Conservation (phyloP, 1,140 invertebrate species). For the Episyrphus balteatus region DNA sequence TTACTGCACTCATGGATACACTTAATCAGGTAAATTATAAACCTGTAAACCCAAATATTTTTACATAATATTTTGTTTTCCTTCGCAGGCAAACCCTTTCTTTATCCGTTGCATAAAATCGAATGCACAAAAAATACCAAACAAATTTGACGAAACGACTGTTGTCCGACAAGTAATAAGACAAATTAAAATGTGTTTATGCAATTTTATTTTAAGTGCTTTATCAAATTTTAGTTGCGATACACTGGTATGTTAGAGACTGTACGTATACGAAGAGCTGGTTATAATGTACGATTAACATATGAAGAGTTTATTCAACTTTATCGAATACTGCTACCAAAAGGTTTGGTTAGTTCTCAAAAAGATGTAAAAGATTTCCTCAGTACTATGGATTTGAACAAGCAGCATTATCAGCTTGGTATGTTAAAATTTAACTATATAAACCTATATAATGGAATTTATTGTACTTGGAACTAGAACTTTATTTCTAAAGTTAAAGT, state of each 20-base stretch:
- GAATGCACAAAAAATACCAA: conserved; percentile 82
- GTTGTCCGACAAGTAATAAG: conserved; percentile 64
- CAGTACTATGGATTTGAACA: conserved; percentile 64
- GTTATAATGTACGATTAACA: conserved; percentile 85
- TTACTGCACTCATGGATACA: conserved; percentile 86
- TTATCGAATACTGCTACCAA: conserved; percentile 80
- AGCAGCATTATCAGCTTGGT: conserved; percentile 86
- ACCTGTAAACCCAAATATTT: background rate
- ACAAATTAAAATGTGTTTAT: background rate
- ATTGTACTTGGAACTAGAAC: too few relatives aligned
- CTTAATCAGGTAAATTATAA: conserved; percentile 53
- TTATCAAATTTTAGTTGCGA: conserved; percentile 40
- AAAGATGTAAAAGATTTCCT: conserved; percentile 71
- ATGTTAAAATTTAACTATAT: conserved; percentile 19
- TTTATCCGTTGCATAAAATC: conserved; percentile 97
- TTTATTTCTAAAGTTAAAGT: too few relatives aligned
- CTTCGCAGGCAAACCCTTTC: conserved; percentile 70
- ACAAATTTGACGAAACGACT: conserved; percentile 86
- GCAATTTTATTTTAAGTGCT: background rate
- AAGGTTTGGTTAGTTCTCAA: conserved; percentile 70
- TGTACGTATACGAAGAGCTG: conserved; percentile 86
- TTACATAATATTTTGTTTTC: background rate
- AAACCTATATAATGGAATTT: too few relatives aligned
- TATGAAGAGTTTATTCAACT: conserved; percentile 92
- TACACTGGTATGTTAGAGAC: conserved; percentile 98